Evolutionary conservation across 2,797 vertebrate genomes (phyloP), one percentile per base, ranked within the genome.

Genomic region (Novumbra hubbsi): DNA sequence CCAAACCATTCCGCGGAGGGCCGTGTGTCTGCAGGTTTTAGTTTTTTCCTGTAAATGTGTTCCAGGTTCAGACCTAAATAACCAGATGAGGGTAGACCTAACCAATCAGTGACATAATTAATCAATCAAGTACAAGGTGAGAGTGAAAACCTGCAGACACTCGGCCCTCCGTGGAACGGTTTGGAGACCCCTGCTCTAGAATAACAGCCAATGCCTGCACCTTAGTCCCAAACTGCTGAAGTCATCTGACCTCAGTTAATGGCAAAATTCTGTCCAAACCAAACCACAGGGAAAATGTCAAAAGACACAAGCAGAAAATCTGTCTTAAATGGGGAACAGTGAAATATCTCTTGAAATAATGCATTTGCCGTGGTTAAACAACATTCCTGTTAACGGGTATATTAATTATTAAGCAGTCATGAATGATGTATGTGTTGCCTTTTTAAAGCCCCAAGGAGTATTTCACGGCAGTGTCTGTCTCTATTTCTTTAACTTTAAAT

Each of bases 361-460:
- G 66, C 1, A 86, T 81, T 65, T 80, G 52, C 67, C 41, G 69
- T 52, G 78, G 75, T 85, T 77, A 48, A 73, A 83, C 38, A 72
- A 83, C 75, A 83, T 70, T 50, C 68, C 49, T 81, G 66, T 71
- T 71, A 83, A 84, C 45, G 32, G 83, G 64, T 79, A 28, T 71
- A 83, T 84, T 72, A 81, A 88, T 88, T 83, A 88, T 81, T 78
- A 72, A 84, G 71, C 28, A 72, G 70, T 82, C 76, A 78, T 85
- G 78, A 84, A 83, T 32, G 84, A 83, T 83, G 77, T 78, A 80
- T 82, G 74, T 74, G 76, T 76, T 80, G 78, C 79, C 64, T 76
- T 76, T 74, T 62, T 72, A 55, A 83, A 32, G 82, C 60, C 67
- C 52, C 62, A 67, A 67, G 64, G 38, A 67, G 76, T 82, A 85